Base-by-base conservation (phyloP, 2,113 vertebrate genomes). In the Limnothrissa miodon region DNA sequence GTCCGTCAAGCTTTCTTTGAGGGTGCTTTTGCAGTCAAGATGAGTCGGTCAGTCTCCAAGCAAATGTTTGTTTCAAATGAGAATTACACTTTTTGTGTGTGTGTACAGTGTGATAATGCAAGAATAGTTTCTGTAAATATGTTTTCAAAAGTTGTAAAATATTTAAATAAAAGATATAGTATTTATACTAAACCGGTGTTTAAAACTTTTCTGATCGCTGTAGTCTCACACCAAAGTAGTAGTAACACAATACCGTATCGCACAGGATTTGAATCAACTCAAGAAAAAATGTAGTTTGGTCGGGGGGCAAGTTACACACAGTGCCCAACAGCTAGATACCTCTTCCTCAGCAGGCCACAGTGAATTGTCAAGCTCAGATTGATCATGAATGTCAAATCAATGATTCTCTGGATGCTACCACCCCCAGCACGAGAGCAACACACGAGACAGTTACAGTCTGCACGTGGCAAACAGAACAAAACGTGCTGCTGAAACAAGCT, bases 131-230 rank as follows among this genome's bases (percentile, higher is more conserved):
- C 89, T 94, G 93, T 95, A 93, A 93, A 94, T 94, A 93, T 90
- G 89, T 93, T 94, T 94, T 93, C 78, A 92, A 93, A 56, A 93
- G 90, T 90, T 94, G 93, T 94, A 94, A 88, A 92, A 92, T 93
- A 94, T 94, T 93, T 93, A 93, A 94, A 94, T 94, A 95, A 94
- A 94, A 83, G 79, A 90, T 93, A 84, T 93, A 93, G 93, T 94
- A 94, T 95, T 95, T 94, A 91, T 95, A 94, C 87, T 90, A 90
- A 88, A 87, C 46, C 33, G 11, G 1, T 62, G 23, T 56, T n/a
- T n/a, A n/a, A n/a, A n/a, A n/a, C n/a, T n/a, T n/a, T n/a, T n/a
- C n/a, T n/a, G n/a, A n/a, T n/a, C n/a, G n/a, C n/a, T n/a, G n/a
- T n/a, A n/a, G n/a, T n/a, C n/a, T n/a, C n/a, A n/a, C n/a, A n/a